These are phyloP conservation scores for Dryobotodes eremita DNA, from an alignment of 2,888 invertebrate species.

Conservation along the genomic window DNA sequence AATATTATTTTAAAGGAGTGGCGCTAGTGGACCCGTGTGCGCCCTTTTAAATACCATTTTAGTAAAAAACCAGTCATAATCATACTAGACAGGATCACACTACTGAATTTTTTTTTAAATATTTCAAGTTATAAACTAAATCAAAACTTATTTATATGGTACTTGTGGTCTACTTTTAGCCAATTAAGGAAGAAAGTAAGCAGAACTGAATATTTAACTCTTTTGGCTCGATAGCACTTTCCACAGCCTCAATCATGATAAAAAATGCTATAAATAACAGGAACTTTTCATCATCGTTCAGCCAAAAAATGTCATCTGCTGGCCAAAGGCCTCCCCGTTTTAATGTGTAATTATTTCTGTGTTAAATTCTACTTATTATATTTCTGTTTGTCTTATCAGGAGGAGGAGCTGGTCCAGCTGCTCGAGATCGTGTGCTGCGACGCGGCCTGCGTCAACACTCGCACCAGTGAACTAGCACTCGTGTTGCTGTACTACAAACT, in stretches of 20 bases:
- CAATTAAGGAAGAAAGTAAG: background rate
- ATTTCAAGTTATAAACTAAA: too few relatives aligned
- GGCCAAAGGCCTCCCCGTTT: too few relatives aligned
- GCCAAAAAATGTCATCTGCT: too few relatives aligned
- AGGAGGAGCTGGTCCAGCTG: conserved; percentile 92
- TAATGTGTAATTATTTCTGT: background rate
- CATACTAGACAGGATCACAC: too few relatives aligned
- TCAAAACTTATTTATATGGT: too few relatives aligned
- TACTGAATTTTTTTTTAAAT: too few relatives aligned
- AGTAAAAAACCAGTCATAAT: too few relatives aligned
- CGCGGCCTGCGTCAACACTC: conserved; percentile 93
- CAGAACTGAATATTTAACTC: conserved; percentile 90
- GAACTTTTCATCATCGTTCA: conserved; percentile 85
- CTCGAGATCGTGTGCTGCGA: conserved; percentile 95
- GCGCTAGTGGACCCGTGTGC: too few relatives aligned
- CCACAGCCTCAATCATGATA: conserved; percentile 99
- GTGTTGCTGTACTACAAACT: conserved; percentile 93
- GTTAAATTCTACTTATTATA: background rate
- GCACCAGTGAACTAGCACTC: conserved; percentile 94
- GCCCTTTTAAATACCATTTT: too few relatives aligned
- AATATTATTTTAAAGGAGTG: too few relatives aligned
- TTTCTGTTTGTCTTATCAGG: conserved; percentile 77
- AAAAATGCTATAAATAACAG: conserved; percentile 99
- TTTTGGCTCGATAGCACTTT: conserved; percentile 98
- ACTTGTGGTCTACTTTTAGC: background rate